phyloP scores from a whole-genome alignment of 2,113 vertebrate genomes.

The Anolis sagrei region DNA sequence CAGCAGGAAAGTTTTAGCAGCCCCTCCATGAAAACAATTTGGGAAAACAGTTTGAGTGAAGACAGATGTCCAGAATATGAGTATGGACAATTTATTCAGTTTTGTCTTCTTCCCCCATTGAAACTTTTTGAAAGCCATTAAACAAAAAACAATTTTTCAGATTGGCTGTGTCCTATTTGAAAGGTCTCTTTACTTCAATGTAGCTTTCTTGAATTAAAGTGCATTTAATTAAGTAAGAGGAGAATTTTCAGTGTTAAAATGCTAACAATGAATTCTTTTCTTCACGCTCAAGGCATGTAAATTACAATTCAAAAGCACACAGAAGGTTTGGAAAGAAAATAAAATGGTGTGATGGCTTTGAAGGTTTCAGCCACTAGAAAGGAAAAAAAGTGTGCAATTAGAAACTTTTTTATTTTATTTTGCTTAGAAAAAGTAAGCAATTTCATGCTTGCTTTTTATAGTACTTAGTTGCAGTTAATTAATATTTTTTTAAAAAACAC shows the following conservation, averaged over 20 bases:
- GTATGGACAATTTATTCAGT: not conserved
- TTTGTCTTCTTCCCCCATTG: not conserved
- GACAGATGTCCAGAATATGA: not conserved
- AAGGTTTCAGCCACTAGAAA: conserved; percentile 53
- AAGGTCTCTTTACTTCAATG: conserved; percentile 26
- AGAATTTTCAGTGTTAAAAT: conserved; percentile 50
- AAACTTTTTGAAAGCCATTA: not conserved
- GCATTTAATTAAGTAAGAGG: conserved; percentile 49
- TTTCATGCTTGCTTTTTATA: not conserved
- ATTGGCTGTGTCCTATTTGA: not conserved
- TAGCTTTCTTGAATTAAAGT: not conserved
- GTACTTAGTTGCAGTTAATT: not conserved
- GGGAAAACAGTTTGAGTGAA: conserved; percentile 16
- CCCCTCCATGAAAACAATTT: not conserved
- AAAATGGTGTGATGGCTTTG: conserved; percentile 29
- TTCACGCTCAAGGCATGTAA: conserved; percentile 51
- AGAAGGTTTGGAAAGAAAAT: conserved; percentile 33
- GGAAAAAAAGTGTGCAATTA: conserved; percentile 8
- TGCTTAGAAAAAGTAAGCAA: not conserved
- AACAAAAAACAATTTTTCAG: conserved; percentile 1
- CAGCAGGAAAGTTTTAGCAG: not conserved
- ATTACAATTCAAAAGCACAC: conserved; percentile 58
- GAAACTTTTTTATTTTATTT: not conserved
- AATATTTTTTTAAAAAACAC: not conserved
- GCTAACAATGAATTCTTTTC: conserved; percentile 35